phyloP scores from a whole-genome alignment of 2,797 vertebrate genomes.

The Natrix natrix region DNA sequence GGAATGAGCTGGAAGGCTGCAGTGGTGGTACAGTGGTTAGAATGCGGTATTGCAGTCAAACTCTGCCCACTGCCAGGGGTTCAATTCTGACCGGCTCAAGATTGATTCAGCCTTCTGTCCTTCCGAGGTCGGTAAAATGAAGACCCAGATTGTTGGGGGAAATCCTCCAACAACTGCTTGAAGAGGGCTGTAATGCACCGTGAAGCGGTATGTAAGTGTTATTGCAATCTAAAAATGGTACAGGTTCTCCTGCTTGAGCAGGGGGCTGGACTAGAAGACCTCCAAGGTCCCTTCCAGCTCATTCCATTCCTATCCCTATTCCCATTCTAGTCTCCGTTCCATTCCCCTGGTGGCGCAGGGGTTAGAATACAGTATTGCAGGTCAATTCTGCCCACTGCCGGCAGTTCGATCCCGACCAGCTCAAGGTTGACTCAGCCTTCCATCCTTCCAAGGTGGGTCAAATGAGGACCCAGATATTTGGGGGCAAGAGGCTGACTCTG shows the following conservation, averaged over 20 bases:
- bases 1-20: too few relatives aligned
- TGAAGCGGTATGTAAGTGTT: background rate
- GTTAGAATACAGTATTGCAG: too few relatives aligned
- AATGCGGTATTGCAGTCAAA: background rate
- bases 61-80: background rate
- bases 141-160: background rate
- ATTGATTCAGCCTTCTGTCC: background rate
- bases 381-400: too few relatives aligned
- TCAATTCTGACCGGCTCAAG: background rate
- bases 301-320: too few relatives aligned
- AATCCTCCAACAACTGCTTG: background rate
- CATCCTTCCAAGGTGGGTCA: background rate
- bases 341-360: too few relatives aligned
- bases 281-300: too few relatives aligned
- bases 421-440: background rate
- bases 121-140: background rate
- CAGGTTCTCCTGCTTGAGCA: too few relatives aligned
- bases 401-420: too few relatives aligned
- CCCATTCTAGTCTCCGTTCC: too few relatives aligned
- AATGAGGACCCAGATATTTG: background rate
- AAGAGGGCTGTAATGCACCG: background rate
- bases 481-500: background rate
- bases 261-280: too few relatives aligned
- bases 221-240: too few relatives aligned
- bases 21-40: background rate